These are phyloP conservation scores for Megatriorchis doriae DNA, from an alignment of 2,113 vertebrate species.

Conservation along the genomic window DNA sequence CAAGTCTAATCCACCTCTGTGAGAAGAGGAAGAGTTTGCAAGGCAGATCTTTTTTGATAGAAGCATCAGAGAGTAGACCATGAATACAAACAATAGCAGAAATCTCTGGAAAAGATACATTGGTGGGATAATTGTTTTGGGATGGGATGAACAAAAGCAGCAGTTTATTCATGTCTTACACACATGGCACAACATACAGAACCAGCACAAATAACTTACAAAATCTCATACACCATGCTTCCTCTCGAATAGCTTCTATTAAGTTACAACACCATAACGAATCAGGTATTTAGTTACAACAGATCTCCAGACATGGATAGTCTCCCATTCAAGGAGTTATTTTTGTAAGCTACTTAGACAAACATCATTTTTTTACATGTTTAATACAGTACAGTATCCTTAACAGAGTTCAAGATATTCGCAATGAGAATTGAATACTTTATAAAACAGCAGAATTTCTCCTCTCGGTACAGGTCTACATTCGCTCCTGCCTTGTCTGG, in stretches of 20 bases:
- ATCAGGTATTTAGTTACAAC: conserved; percentile 72
- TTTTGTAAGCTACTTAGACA: conserved; percentile 69
- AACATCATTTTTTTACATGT: conserved; percentile 73
- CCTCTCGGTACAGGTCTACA: conserved; percentile 6
- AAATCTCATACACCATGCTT: conserved; percentile 75
- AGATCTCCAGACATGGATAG: conserved; percentile 61
- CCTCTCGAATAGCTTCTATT: conserved; percentile 71
- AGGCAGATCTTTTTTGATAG: not conserved
- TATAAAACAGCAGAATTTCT: conserved; percentile 66
- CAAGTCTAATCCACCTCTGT: not conserved
- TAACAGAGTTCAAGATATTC: conserved; percentile 75
- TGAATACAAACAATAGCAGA: not conserved
- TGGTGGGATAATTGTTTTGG: conserved; percentile 19
- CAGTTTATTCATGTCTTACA: conserved; percentile 79
- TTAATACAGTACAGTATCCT: conserved; percentile 71
- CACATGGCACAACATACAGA: conserved; percentile 76
- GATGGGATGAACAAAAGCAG: conserved; percentile 71
- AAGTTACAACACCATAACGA: conserved; percentile 78
- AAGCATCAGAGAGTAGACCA: not conserved
- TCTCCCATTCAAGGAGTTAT: conserved; percentile 35
- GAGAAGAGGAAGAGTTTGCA: not conserved
- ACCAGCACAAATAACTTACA: conserved; percentile 76
- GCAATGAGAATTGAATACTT: conserved; percentile 66
- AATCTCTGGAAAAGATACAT: not conserved
- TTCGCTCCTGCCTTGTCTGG: conserved; percentile 25